A percentile compares a stretch with the other conserved stretches of the same genome.
Conservation (phyloP, 2,797 vertebrate genomes). For the Urocyon cinereoargenteus region DNA sequence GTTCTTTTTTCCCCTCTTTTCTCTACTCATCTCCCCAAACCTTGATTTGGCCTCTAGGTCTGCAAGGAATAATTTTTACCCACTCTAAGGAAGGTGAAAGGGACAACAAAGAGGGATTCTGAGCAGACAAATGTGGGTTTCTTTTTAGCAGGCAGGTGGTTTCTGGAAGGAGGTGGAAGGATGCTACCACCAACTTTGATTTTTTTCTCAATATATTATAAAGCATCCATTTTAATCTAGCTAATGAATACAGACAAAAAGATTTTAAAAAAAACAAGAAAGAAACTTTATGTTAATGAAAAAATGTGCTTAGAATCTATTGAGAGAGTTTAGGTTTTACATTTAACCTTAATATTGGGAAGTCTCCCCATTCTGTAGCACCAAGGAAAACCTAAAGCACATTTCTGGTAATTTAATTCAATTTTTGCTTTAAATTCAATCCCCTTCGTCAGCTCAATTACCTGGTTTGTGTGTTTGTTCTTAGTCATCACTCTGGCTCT, state of each 20-base stretch:
- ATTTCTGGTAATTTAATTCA: conserved; percentile 26
- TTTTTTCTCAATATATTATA: conserved; percentile 10
- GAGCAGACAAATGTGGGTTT: not conserved
- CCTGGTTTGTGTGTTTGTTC: conserved; percentile 38
- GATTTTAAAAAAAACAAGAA: not conserved
- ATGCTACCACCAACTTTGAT: conserved; percentile 13
- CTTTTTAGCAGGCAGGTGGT: not conserved
- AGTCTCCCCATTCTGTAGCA: not conserved
- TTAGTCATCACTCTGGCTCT: conserved; percentile 8
- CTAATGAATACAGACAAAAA: conserved; percentile 1
- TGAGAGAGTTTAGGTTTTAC: not conserved
- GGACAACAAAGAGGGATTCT: not conserved
- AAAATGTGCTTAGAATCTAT: not conserved
- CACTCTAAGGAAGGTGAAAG: not conserved
- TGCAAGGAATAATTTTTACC: conserved; percentile 30
- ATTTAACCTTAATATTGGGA: conserved; percentile 34
- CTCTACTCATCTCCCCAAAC: not conserved
- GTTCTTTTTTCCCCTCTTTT: not conserved
- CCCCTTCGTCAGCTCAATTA: conserved; percentile 46
- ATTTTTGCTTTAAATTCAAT: conserved; percentile 55
- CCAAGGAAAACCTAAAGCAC: not conserved
- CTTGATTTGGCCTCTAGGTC: conserved; percentile 22
- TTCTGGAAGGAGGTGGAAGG: not conserved
- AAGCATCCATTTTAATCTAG: conserved; percentile 1
- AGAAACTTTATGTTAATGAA: conserved; percentile 33